phyloP scores from a whole-genome alignment of 37 sponge, comb jelly and placozoan genomes.

The Chondrosia reniformis region DNA sequence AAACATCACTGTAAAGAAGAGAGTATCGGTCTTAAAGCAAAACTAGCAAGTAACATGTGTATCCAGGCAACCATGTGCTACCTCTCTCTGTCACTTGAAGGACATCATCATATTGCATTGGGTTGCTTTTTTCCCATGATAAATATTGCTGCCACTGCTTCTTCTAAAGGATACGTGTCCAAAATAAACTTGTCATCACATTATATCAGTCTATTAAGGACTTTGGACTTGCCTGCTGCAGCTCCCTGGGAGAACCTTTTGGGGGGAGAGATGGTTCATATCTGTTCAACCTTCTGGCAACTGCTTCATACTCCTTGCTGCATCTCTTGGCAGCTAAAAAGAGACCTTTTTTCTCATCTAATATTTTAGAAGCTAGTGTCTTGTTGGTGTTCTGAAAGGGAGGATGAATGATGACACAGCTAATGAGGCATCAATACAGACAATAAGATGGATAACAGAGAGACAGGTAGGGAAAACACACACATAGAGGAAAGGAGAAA shows the following conservation, averaged over 20 bases:
- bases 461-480: neutral
- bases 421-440: neutral
- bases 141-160: conserved; percentile 86
- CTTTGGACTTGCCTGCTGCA: conserved; percentile 79
- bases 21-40: neutral
- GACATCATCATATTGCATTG: conserved; percentile 76
- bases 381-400: conserved; percentile 67
- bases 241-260: conserved; percentile 68
- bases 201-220: no score
- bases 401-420: neutral
- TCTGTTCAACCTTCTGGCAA: conserved; percentile 58
- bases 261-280: conserved; percentile 76
- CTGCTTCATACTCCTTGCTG: conserved; percentile 67
- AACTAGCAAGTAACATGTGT: neutral
- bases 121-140: conserved; percentile 93
- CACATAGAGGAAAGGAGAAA: no score
- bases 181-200: no score
- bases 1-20: conserved; percentile 65
- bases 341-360: conserved; percentile 58
- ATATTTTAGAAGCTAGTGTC: conserved; percentile 58
- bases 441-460: neutral
- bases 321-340: conserved; percentile 74
- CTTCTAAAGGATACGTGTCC: no score
- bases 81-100: conserved; percentile 79
- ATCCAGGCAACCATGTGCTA: neutral